Conservation (phyloP, 2,113 vertebrate genomes). For the Meles meles region DNA sequence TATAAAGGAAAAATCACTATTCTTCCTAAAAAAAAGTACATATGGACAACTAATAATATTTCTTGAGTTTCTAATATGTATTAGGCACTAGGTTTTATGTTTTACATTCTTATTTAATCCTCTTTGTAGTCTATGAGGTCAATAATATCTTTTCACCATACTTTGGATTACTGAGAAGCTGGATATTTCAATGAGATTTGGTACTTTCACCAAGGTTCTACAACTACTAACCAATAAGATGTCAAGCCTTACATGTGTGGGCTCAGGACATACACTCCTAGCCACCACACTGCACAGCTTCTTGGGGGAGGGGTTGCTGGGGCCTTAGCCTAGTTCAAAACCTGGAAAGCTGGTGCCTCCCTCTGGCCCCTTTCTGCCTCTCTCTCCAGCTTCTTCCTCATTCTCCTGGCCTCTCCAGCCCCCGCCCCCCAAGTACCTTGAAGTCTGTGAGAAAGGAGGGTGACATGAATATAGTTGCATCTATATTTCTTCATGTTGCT, state of each 20-base stretch:
- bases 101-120: not conserved
- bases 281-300: no score
- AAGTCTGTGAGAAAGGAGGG: not conserved
- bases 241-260: rapidly evolving
- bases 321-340: not conserved
- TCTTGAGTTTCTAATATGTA: not conserved
- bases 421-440: not conserved
- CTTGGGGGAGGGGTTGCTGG: not conserved
- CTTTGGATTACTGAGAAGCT: not conserved
- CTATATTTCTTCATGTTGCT: not conserved
- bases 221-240: not conserved
- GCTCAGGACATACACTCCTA: not conserved
- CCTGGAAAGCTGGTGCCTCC: not conserved
- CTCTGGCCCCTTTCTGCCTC: not conserved
- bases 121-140: not conserved
- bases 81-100: not conserved
- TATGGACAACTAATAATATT: not conserved
- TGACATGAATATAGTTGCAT: not conserved
- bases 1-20: not conserved
- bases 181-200: not conserved
- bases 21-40: not conserved
- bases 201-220: not conserved
- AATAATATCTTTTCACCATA: not conserved
- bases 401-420: not conserved
- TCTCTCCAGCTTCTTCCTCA: not conserved